Percentiles rank a stretch among this genome's conserved stretches.
These are phyloP conservation scores for Halichoeres trimaculatus DNA, from an alignment of 2,113 vertebrate species.

Conservation along the genomic window DNA sequence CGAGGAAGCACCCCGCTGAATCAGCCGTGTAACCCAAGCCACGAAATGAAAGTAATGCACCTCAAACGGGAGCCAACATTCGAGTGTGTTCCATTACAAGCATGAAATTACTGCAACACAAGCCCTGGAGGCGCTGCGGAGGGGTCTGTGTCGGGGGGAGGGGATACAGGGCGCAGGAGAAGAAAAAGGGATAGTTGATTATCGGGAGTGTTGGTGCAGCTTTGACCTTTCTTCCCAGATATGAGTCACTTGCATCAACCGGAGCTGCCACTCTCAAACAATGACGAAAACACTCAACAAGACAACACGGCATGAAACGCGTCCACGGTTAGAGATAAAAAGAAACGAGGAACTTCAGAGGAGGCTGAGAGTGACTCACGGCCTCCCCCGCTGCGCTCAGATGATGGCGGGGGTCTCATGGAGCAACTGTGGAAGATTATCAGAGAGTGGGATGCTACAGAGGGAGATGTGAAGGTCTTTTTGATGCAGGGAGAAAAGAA, in stretches of 20 bases:
- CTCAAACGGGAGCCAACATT: slow-evolving; percentile 46
- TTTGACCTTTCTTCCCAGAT: slow-evolving; percentile 21
- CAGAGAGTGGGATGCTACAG: slow-evolving; percentile 20
- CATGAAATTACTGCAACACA: slow-evolving; percentile 39
- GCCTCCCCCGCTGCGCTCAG: slow-evolving; percentile 45
- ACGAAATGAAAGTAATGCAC: slow-evolving; percentile 44
- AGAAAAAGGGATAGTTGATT: slow-evolving; percentile 12
- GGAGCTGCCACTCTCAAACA: slow-evolving; percentile 23
- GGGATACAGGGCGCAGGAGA: neutral
- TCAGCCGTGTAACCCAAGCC: slow-evolving; percentile 57
- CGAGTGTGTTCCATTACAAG: slow-evolving; percentile 36
- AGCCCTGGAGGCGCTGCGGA: slow-evolving; percentile 11
- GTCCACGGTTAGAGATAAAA: slow-evolving; percentile 38
- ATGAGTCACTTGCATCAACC: slow-evolving; percentile 47
- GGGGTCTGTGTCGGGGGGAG: slow-evolving; percentile 7
- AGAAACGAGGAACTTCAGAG: slow-evolving; percentile 38
- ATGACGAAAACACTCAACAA: slow-evolving; percentile 34
- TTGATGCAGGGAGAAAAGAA: slow-evolving; percentile 4
- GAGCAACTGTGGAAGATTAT: slow-evolving; percentile 59
- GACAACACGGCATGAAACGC: slow-evolving; percentile 26
- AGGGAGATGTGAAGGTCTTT: slow-evolving; percentile 37
- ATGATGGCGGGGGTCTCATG: slow-evolving; percentile 42
- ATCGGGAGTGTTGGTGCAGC: neutral
- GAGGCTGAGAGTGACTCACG: slow-evolving; percentile 52
- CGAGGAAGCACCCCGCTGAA: slow-evolving; percentile 50